Evolutionary conservation across 2,888 invertebrate species (phyloP), one percentile per base, ranked within the genome.

Genomic region (Caenorhabditis sp.): DNA sequence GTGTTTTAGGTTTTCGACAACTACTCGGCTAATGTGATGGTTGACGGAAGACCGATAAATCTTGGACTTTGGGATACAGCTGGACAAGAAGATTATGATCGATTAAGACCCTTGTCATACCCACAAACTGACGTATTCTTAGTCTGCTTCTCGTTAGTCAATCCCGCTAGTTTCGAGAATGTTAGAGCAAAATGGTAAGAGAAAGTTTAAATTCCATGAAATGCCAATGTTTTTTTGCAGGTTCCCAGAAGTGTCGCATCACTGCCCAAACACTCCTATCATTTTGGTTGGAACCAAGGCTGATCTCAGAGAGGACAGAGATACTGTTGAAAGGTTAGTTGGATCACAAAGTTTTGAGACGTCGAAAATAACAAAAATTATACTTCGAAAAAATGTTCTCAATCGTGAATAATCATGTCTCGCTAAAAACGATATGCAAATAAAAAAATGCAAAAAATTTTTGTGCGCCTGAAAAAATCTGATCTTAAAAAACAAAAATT

Each of bases 91-190:
- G 82, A 79, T 57, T 79, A 79, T 55, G 79, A 79, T 61, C 67
- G 79, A 64, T 68, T 83, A 31, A 76, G 83, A 14, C 83, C 83
- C 5, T 76, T 83, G 0, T 83, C 83, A 12, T 83, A 83, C 58
- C 83, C 83, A 51, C 83, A 83, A 55, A 83, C 83, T 0, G 83
- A 83, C 64, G 81, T 81, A 5, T 83, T 83, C 65, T 76, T 97
- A 83, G 97, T 97, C 90, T 97, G 97, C 90, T 99, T 97, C 90
- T 97, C 97, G 58, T 91, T 99, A 85, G 97, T 97, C 73, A 99
- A 97, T 91, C 97, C 97, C 61, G 97, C 97, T 58, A 97, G 97
- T 78, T 99, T 99, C 90, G 97, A 97, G 90, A 99, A 99, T 90
- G 97, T 99, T 81, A 91, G 97, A 88, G 97, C 97, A 82, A 99